Conservation (phyloP, 1,140 invertebrate genomes). For the Cheumatopsyche charites region DNA sequence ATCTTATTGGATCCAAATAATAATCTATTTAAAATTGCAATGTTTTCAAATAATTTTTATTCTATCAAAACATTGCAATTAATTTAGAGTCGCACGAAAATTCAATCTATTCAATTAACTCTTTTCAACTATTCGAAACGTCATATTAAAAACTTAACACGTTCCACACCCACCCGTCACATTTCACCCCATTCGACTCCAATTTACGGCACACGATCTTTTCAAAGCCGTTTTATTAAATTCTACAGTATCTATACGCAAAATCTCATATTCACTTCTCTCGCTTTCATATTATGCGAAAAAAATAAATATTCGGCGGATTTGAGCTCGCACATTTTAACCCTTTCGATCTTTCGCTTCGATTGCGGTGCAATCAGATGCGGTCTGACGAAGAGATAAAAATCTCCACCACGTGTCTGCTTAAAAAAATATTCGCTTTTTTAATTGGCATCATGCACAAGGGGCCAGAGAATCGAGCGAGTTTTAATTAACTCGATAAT, state of each 20-base stretch:
- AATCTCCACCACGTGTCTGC: conserved; percentile 26
- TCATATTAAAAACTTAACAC: too few species aligned
- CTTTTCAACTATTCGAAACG: too few species aligned
- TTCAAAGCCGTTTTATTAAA: background rate
- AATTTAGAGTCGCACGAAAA: too few species aligned
- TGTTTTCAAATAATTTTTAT: too few species aligned
- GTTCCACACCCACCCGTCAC: too few species aligned
- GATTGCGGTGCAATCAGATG: conserved; percentile 22
- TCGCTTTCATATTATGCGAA: background rate
- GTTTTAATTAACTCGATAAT: conserved; percentile 2
- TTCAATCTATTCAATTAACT: too few species aligned
- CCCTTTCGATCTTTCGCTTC: conserved; percentile 13
- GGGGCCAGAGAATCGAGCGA: conserved; percentile 1
- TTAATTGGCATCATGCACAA: background rate
- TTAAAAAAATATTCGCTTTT: conserved; percentile 4
- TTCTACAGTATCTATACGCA: background rate
- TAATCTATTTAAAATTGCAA: too few species aligned
- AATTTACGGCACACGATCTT: too few species aligned
- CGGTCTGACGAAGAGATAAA: conserved; percentile 22
- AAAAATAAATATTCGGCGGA: background rate
- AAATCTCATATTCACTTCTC: conserved; percentile 8
- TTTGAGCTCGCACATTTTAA: conserved; percentile 3
- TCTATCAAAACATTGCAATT: too few species aligned
- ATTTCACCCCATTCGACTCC: too few species aligned
- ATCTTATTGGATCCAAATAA: too few species aligned